phyloP scores from a whole-genome alignment of 2,797 vertebrate genomes.

The Leptoclinus maculatus region DNA sequence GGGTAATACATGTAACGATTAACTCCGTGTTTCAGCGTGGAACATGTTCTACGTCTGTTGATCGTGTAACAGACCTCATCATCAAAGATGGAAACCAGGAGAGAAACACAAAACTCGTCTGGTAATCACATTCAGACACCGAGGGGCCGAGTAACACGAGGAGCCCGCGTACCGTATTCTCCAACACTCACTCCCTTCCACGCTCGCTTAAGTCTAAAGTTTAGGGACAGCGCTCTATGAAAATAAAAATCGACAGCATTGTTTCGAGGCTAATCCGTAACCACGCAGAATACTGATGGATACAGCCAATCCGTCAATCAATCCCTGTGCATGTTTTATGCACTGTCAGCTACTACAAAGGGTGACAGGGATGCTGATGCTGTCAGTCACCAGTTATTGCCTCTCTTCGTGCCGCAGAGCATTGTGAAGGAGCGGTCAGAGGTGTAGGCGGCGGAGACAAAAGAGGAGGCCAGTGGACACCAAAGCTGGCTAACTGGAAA shows the following conservation, averaged over 20 bases:
- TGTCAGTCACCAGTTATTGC: constrained; percentile 39
- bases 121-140: constrained; percentile 40
- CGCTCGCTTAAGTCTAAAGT: constrained; percentile 6
- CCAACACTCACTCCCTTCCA: constrained; percentile 25
- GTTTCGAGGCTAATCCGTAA: constrained; percentile 3
- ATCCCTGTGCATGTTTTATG: constrained; percentile 58
- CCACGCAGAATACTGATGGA: background rate
- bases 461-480: constrained; percentile 64
- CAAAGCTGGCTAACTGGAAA: constrained; percentile 65
- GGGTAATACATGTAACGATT: constrained; percentile 7
- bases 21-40: constrained; percentile 8
- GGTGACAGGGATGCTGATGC: constrained; percentile 32
- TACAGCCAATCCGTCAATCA: background rate
- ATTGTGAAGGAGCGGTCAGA: constrained; percentile 45
- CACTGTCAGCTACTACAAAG: constrained; percentile 16
- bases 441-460: constrained; percentile 48
- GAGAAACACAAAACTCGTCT: constrained; percentile 67
- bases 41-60: constrained; percentile 16
- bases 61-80: constrained; percentile 36
- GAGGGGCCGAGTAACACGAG: constrained; percentile 53
- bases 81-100: constrained; percentile 51
- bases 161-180: constrained; percentile 5
- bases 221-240: background rate
- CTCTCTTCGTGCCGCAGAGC: constrained; percentile 27
- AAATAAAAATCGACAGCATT: background rate